Evolutionary conservation across 2,113 vertebrate genomes (phyloP).

Genomic region (Pseudolaguvia tuberculata): DNA sequence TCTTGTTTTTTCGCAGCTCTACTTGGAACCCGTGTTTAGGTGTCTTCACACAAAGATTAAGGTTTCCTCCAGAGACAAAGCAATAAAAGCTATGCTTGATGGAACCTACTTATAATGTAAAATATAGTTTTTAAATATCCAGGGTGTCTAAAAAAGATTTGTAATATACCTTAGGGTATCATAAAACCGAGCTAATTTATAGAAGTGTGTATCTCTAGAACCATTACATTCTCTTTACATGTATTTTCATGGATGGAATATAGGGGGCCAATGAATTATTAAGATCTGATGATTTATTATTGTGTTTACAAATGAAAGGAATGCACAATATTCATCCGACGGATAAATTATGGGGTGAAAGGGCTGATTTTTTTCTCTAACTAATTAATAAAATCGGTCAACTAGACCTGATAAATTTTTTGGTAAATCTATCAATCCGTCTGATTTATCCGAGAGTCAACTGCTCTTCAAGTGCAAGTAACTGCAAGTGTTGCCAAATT

Average conservation of each 20-base stretch:
- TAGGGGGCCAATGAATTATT: neutral
- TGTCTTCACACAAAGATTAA: no score
- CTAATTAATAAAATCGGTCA: no score
- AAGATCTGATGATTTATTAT: neutral
- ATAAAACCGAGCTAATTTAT: neutral
- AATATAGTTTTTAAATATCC: neutral
- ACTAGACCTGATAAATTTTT: no score
- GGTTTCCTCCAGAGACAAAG: neutral
- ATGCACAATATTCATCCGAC: no score
- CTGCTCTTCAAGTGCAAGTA: no score
- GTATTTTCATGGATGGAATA: neutral
- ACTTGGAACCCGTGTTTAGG: neutral
- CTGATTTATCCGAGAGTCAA: no score
- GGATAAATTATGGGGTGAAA: no score
- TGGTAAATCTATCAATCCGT: no score
- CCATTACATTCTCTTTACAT: neutral
- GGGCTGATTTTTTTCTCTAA: no score
- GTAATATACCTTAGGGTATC: neutral
- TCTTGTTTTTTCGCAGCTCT: constrained; percentile 3
- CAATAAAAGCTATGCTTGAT: neutral
- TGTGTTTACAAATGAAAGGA: neutral
- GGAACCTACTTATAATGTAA: neutral
- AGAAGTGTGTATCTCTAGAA: neutral
- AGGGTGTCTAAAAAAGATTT: neutral
- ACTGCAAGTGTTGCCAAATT: no score